Base-by-base conservation (phyloP, 2,113 vertebrate genomes). In the Rhynchopsitta pachyrhyncha region DNA sequence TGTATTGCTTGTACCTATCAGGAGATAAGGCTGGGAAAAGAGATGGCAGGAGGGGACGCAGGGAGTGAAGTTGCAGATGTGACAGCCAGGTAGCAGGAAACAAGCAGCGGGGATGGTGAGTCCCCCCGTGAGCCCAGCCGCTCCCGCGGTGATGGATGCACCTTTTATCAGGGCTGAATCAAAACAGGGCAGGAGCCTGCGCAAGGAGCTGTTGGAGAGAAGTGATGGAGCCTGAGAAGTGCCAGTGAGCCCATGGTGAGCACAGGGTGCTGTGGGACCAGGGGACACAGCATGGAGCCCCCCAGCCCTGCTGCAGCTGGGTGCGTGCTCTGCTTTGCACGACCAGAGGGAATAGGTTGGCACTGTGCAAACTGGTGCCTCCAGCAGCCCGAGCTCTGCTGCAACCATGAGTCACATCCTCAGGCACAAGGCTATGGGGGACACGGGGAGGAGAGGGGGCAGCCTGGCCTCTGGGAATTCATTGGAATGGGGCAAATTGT, bases 401-500 rank as follows among this genome's bases (percentile, higher is more conserved):
- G 74, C 31, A 2, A 3, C 23, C 79, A 3, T 49, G 6, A 15
- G 31, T 24, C 31, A 20, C 2, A 2, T 3, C 20, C 2, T 0
- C 28, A 25, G 37, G 18, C 29, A 10, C 22, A 3, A 7, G 0
- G 5, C 82, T 39, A 3, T 0, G 10, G 42, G 35, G 71, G 14
- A 17, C 2, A 6, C 20, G 2, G 64, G 53, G 47, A 9, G 55
- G 35, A 4, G 11, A 47, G 6, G 47, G 28, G 41, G 33, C 82
- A 67, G 37, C 41, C 22, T 4, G 17, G 46, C 33, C 37, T 2
- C n/a, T 3, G 63, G 52, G 59, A n/a, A 47, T 59, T 59, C 5
- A 1, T 18, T 18, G 3, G 13, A 8, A 4, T 0, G 20, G 15
- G 49, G n/a, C 3, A 49, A 68, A 64, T 0, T 8, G 35, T 10